These are phyloP conservation scores for Tragelaphus scriptus DNA, from an alignment of 2,113 vertebrate species.

Conservation along the genomic window DNA sequence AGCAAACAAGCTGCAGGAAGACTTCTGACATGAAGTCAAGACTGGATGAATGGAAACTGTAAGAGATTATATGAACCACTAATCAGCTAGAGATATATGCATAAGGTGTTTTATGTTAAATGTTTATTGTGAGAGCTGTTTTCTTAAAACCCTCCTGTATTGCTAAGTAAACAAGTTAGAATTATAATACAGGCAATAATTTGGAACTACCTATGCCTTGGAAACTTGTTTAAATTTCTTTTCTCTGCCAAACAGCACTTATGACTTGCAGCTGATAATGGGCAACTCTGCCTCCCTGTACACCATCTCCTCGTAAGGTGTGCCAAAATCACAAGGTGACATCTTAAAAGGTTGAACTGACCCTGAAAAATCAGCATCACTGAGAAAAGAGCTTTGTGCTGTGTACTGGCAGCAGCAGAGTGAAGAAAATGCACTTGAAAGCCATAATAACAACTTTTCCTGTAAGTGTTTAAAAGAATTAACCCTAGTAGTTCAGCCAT, in stretches of 20 bases:
- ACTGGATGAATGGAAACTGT: neutral
- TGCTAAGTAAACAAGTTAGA: conserved; percentile 6
- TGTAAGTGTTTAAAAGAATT: neutral
- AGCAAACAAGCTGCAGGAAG: neutral
- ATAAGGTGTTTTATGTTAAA: neutral
- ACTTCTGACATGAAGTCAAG: conserved; percentile 23
- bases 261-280: neutral
- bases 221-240: conserved; percentile 38
- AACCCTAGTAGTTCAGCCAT: neutral
- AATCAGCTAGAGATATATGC: neutral
- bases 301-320: neutral
- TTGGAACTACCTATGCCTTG: neutral
- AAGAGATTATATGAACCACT: conserved; percentile 13
- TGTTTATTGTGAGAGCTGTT: neutral
- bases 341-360: conserved; percentile 22
- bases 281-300: neutral
- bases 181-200: neutral
- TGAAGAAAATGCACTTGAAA: neutral
- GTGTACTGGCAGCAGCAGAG: neutral
- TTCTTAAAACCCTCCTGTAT: neutral
- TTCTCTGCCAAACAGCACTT: conserved; percentile 45
- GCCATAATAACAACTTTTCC: neutral
- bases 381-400: neutral
- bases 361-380: neutral
- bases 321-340: conserved; percentile 1